Percentiles rank a stretch among this genome's conserved stretches.
Evolutionary conservation across 1,140 invertebrate genomes (phyloP).

Genomic region (Tetraneura akinire): DNA sequence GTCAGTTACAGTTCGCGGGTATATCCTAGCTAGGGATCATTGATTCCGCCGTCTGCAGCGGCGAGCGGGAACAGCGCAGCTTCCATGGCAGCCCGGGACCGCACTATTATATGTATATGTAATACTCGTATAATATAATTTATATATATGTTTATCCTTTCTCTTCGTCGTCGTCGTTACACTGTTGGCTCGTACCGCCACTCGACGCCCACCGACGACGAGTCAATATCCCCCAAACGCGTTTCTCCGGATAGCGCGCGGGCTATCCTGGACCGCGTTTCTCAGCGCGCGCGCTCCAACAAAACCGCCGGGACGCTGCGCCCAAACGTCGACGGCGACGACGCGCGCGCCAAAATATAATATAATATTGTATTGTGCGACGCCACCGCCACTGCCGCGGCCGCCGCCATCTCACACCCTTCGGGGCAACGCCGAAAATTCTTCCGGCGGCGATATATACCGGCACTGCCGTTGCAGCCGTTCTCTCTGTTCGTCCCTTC

Average conservation of each 20-base stretch:
- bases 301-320: slow-evolving; percentile 22
- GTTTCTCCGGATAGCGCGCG: background rate
- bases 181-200: background rate
- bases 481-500: too few relatives aligned
- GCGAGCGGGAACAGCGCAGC: background rate
- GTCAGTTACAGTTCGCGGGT: slow-evolving; percentile 14
- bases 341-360: background rate
- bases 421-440: background rate
- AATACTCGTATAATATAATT: background rate
- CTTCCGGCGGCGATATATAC: background rate
- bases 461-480: background rate
- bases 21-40: slow-evolving; percentile 35
- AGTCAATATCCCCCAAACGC: background rate
- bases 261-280: background rate
- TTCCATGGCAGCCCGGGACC: slow-evolving; percentile 11
- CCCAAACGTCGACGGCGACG: background rate
- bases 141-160: too few relatives aligned
- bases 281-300: slow-evolving; percentile 13
- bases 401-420: background rate
- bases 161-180: background rate
- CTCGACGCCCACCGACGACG: background rate
- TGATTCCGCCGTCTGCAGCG: background rate
- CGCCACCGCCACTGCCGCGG: background rate
- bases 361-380: background rate
- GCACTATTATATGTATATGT: too few relatives aligned